Evolutionary conservation across 2,113 vertebrate species (phyloP).

Genomic region (Stegastes partitus): DNA sequence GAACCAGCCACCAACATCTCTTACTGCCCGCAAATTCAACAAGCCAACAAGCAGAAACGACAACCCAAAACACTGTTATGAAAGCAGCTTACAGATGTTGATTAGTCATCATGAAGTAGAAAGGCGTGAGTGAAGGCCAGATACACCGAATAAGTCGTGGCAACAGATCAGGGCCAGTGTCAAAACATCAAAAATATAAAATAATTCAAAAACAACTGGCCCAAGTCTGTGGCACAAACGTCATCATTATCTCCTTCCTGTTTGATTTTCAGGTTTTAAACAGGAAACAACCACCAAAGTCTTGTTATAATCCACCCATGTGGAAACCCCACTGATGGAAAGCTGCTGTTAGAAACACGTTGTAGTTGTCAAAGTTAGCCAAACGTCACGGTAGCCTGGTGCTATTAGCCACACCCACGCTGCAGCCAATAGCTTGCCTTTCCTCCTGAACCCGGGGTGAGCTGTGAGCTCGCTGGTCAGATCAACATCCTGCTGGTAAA

Average conservation of each 20-base stretch:
- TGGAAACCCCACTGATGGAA: background rate
- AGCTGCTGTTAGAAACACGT: constrained; percentile 18
- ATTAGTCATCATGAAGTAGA: constrained; percentile 25
- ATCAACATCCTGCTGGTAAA: constrained; percentile 90
- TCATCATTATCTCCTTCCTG: background rate
- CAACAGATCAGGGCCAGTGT: constrained; percentile 13
- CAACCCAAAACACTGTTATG: constrained; percentile 8
- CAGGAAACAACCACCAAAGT: constrained; percentile 27
- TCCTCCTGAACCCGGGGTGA: constrained; percentile 78
- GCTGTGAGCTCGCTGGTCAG: constrained; percentile 85
- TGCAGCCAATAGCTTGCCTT: constrained; percentile 84
- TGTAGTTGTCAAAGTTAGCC: constrained; percentile 21
- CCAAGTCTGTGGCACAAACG: constrained; percentile 24
- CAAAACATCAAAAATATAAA: background rate
- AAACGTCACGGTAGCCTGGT: constrained; percentile 26
- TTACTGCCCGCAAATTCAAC: background rate
- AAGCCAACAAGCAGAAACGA: constrained; percentile 6
- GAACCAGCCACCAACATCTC: background rate
- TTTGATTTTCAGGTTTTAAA: constrained; percentile 7
- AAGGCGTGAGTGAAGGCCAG: background rate
- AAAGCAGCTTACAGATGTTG: background rate
- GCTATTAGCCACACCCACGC: constrained; percentile 59
- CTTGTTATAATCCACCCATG: constrained; percentile 18
- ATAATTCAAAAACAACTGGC: background rate
- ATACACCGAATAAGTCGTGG: constrained; percentile 11